These are phyloP conservation scores for Dasypus novemcinctus DNA, from an alignment of 2,113 vertebrate genomes.

Conservation along the genomic window DNA sequence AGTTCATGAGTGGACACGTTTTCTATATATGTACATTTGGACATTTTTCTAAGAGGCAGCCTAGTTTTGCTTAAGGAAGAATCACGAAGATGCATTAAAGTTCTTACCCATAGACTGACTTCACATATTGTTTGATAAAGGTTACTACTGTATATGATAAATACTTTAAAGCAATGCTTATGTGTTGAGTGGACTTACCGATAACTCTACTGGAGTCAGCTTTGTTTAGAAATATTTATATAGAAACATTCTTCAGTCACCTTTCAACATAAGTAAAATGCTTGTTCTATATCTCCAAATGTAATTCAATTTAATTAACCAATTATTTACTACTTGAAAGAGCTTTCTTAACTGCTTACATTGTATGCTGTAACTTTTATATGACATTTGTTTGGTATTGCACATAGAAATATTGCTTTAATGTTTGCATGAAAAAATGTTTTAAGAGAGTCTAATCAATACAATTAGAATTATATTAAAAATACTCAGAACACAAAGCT, in stretches of 20 bases:
- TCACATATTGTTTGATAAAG: background rate
- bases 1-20: rapidly evolving
- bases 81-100: background rate
- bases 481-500: background rate
- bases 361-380: background rate
- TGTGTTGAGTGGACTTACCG: background rate
- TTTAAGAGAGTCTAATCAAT: background rate
- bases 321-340: background rate
- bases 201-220: no score
- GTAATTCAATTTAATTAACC: background rate
- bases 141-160: rapidly evolving
- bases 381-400: background rate
- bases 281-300: background rate
- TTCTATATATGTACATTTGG: rapidly evolving
- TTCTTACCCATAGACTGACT: no score
- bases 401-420: background rate
- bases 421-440: background rate
- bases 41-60: background rate
- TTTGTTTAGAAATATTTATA: background rate
- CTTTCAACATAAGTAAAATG: background rate
- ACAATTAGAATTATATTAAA: background rate
- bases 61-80: background rate
- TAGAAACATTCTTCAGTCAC: background rate
- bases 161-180: background rate
- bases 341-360: background rate